phyloP scores from a whole-genome alignment of 2,888 invertebrate species.

The Diadromus collaris region DNA sequence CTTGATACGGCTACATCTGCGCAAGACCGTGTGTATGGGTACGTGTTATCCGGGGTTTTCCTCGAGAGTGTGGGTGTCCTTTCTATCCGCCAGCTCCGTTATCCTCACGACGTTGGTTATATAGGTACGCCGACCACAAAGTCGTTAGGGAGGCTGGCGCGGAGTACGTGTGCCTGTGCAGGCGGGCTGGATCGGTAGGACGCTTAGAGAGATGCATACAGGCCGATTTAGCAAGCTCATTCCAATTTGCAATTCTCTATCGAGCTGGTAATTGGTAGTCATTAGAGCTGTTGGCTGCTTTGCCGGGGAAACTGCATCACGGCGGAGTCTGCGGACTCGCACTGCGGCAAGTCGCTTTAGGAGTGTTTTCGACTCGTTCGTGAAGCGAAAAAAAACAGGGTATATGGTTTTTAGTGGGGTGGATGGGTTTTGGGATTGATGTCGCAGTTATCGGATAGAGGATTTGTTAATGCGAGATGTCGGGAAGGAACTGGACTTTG shows the following conservation, averaged over 20 bases:
- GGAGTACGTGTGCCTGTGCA: conserved; percentile 4
- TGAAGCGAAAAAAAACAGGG: neutral
- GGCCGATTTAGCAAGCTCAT: conserved; percentile 72
- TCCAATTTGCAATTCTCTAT: conserved; percentile 74
- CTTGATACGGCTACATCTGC: neutral
- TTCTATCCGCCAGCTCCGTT: neutral
- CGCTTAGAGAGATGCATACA: conserved; percentile 60
- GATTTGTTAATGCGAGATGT: neutral
- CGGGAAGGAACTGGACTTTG: too few relatives aligned
- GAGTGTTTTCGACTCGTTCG: neutral
- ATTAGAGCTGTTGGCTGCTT: conserved; percentile 63
- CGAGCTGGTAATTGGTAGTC: conserved; percentile 70
- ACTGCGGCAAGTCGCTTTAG: conserved; percentile 16
- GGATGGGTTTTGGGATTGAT: neutral
- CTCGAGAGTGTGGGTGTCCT: conserved; percentile 11
- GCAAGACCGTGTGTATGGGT: neutral
- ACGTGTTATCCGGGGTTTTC: conserved; percentile 15
- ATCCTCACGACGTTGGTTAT: neutral
- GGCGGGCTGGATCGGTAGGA: conserved; percentile 28
- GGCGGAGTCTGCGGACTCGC: conserved; percentile 10
- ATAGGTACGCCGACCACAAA: conserved; percentile 41
- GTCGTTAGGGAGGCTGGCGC: conserved; percentile 37
- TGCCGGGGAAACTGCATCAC: neutral
- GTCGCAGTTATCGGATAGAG: too few relatives aligned
- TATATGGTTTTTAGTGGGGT: neutral